phyloP scores from a whole-genome alignment of 2,113 vertebrate genomes.

The Thermophis baileyi region DNA sequence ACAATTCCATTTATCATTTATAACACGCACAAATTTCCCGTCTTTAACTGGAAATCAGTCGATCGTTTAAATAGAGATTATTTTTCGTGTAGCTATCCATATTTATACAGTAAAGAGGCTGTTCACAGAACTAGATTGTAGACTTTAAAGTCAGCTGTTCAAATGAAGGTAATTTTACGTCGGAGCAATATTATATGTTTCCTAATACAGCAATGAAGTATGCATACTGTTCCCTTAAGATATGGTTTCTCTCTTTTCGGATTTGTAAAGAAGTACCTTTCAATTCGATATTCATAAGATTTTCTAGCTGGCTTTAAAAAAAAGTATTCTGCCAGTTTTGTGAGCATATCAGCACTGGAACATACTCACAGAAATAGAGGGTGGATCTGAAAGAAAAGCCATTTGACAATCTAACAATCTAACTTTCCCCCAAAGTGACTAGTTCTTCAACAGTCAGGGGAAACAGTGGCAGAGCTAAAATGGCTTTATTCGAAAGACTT shows the following conservation, averaged over 20 bases:
- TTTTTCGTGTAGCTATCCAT: background rate
- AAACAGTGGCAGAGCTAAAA: background rate
- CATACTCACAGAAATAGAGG: background rate
- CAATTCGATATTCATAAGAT: background rate
- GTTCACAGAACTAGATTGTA: background rate
- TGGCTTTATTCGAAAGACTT: background rate
- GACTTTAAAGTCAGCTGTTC: background rate
- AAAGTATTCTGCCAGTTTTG: background rate
- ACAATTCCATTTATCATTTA: background rate
- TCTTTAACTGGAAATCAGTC: background rate
- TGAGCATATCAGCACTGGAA: background rate
- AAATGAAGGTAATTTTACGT: background rate
- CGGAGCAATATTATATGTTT: background rate
- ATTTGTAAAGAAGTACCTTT: background rate
- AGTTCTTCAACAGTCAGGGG: background rate
- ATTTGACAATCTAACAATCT: background rate
- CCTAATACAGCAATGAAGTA: background rate
- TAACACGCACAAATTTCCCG: background rate
- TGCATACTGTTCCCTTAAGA: background rate
- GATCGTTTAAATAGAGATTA: background rate
- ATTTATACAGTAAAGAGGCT: background rate
- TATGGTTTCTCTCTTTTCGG: background rate
- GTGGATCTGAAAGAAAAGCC: background rate
- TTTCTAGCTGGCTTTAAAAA: background rate
- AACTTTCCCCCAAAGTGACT: background rate